These are phyloP conservation scores for Ochropleura plecta DNA, from an alignment of 2,888 invertebrate species.

Conservation along the genomic window DNA sequence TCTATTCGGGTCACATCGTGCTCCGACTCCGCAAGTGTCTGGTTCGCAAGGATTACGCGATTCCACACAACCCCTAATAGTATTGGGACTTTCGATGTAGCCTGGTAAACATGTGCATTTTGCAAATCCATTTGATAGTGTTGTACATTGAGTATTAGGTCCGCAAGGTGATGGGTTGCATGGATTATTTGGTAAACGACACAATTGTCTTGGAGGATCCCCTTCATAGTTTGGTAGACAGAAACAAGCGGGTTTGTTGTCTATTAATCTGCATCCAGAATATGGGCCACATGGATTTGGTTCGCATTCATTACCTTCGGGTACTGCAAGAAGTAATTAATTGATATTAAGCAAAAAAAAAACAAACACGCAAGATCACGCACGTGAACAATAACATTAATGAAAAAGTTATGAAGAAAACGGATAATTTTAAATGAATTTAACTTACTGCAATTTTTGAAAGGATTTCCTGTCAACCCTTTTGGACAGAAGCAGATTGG, in stretches of 20 bases:
- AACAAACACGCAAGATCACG: neutral
- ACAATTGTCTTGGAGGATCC: slow-evolving; percentile 93
- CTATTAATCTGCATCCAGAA: slow-evolving; percentile 95
- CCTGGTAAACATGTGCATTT: slow-evolving; percentile 96
- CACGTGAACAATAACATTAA: neutral
- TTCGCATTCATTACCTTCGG: slow-evolving; percentile 95
- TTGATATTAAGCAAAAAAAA: neutral
- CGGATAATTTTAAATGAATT: neutral
- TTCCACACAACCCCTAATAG: slow-evolving; percentile 95
- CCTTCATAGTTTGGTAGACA: slow-evolving; percentile 97
- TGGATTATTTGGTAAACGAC: slow-evolving; percentile 93
- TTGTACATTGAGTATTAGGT: slow-evolving; percentile 96
- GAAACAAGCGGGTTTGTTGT: slow-evolving; percentile 95
- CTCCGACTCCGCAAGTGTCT: slow-evolving; percentile 94
- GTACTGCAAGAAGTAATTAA: slow-evolving; percentile 91
- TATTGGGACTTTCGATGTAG: slow-evolving; percentile 96
- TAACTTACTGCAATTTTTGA: slow-evolving; percentile 96
- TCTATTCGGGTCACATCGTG: slow-evolving; percentile 94
- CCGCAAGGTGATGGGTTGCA: slow-evolving; percentile 97
- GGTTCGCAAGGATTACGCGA: slow-evolving; percentile 95
- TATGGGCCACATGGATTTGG: slow-evolving; percentile 96
- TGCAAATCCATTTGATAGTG: slow-evolving; percentile 94
- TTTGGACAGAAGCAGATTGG: slow-evolving; percentile 97
- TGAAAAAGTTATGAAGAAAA: neutral
- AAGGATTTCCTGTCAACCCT: slow-evolving; percentile 97